Percentiles rank a stretch among this genome's conserved stretches.
Evolutionary conservation across 2,888 invertebrate genomes (phyloP).

Genomic region (Acleris sparsana): DNA sequence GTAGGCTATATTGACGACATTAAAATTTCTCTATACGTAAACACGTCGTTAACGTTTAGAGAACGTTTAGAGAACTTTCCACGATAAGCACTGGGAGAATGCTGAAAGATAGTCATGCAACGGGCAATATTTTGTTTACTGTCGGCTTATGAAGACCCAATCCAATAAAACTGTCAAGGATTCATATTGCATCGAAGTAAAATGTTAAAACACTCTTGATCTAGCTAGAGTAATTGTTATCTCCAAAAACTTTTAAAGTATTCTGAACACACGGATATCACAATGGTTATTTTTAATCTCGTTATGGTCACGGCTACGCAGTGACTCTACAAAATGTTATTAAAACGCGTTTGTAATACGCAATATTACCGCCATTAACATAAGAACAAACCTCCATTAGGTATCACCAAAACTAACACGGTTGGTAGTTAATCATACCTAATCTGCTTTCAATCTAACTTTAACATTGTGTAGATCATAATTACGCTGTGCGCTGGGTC

Average conservation of each 20-base stretch:
- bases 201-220: too few species aligned
- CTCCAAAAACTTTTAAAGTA: not conserved
- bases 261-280: constrained; percentile 1
- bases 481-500: constrained; percentile 70
- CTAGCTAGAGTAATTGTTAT: too few species aligned
- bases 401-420: constrained; percentile 54
- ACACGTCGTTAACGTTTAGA: too few species aligned
- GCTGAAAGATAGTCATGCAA: too few species aligned
- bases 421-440: constrained; percentile 66
- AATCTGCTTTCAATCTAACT: constrained; percentile 71
- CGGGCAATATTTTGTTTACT: too few species aligned
- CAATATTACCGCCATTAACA: constrained; percentile 29
- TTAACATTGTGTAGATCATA: constrained; percentile 68
- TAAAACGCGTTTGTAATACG: constrained; percentile 23
- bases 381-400: constrained; percentile 27
- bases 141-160: too few species aligned
- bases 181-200: too few species aligned
- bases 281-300: constrained; percentile 10
- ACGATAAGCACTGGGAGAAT: too few species aligned
- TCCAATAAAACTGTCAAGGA: too few species aligned
- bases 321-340: constrained; percentile 24
- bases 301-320: constrained; percentile 22
- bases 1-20: too few species aligned
- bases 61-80: too few species aligned
- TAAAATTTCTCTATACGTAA: too few species aligned